Conservation (phyloP, 2,113 vertebrate genomes). For the Callorhinus ursinus region DNA sequence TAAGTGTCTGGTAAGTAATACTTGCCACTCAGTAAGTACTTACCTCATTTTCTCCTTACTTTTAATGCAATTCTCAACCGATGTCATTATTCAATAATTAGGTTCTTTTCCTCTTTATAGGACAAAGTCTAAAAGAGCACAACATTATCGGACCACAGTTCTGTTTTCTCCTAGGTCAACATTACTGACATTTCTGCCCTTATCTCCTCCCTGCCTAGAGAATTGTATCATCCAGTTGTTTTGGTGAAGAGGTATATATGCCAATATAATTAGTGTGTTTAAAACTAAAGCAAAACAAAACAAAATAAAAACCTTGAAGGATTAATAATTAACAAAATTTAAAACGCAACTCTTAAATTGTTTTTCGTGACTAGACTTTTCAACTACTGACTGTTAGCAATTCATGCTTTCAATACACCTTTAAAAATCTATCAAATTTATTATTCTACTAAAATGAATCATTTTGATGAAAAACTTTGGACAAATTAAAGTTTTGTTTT, state of each 20-base stretch:
- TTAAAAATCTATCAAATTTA: background rate
- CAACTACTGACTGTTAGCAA: background rate
- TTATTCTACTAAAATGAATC: background rate
- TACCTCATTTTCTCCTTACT: background rate
- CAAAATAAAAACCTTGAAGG: background rate
- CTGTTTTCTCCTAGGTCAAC: background rate
- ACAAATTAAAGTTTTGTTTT: background rate
- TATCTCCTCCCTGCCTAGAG: background rate
- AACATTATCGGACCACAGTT: background rate
- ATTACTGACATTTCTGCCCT: background rate
- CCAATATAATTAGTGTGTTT: background rate
- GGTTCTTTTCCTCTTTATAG: background rate
- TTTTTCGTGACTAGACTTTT: background rate
- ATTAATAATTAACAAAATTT: background rate
- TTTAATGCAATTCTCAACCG: background rate
- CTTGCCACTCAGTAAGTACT: background rate
- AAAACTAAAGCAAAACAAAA: background rate
- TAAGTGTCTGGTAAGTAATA: background rate
- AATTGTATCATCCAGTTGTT: background rate
- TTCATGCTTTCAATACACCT: background rate
- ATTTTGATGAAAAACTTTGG: background rate
- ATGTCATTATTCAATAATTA: background rate
- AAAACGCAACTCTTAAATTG: background rate
- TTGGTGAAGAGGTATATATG: background rate
- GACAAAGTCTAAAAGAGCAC: background rate